Percentiles rank a stretch among this genome's conserved stretches.
Evolutionary conservation across 2,113 vertebrate genomes (phyloP).

Genomic region (Argyrosomus japonicus): DNA sequence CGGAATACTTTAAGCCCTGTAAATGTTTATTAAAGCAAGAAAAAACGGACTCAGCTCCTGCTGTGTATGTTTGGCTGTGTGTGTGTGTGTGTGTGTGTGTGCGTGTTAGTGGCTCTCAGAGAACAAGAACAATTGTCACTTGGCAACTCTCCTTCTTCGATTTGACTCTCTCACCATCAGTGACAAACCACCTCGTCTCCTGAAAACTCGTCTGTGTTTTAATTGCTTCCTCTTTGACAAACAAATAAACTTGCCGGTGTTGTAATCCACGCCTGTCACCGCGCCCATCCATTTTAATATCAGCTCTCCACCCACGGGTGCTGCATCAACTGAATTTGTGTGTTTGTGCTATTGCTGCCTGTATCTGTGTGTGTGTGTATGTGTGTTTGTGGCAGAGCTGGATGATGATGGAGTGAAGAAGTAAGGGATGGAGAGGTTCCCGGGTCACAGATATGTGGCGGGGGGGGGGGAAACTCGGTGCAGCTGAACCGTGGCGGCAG

Average conservation of each 20-base stretch:
- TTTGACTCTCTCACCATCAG: slow-evolving; percentile 49
- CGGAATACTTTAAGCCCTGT: too few species aligned
- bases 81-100: not conserved
- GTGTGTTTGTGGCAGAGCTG: not conserved
- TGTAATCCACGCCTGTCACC: slow-evolving; percentile 53
- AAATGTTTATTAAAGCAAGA: slow-evolving; percentile 4
- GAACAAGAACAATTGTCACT: slow-evolving; percentile 34
- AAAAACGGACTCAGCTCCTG: slow-evolving; percentile 8
- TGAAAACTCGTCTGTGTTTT: slow-evolving; percentile 52
- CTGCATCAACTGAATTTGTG: slow-evolving; percentile 45
- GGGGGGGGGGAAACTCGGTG: slow-evolving; percentile 13
- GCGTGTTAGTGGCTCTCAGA: slow-evolving; percentile 26
- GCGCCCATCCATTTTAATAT: slow-evolving; percentile 49
- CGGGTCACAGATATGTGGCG: slow-evolving; percentile 42
- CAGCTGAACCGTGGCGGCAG: slow-evolving; percentile 60
- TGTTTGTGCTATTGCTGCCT: not conserved
- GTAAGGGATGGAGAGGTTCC: slow-evolving; percentile 41
- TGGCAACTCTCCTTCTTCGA: slow-evolving; percentile 19
- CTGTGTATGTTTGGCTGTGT: slow-evolving; percentile 11
- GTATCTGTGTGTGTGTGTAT: not conserved
- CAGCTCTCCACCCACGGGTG: slow-evolving; percentile 19
- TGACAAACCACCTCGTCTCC: slow-evolving; percentile 43
- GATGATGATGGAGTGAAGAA: slow-evolving; percentile 61
- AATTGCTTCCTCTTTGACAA: slow-evolving; percentile 64
- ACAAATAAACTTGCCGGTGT: slow-evolving; percentile 45